These are phyloP conservation scores for Cottus gobio DNA, from an alignment of 2,113 vertebrate species.

Conservation along the genomic window DNA sequence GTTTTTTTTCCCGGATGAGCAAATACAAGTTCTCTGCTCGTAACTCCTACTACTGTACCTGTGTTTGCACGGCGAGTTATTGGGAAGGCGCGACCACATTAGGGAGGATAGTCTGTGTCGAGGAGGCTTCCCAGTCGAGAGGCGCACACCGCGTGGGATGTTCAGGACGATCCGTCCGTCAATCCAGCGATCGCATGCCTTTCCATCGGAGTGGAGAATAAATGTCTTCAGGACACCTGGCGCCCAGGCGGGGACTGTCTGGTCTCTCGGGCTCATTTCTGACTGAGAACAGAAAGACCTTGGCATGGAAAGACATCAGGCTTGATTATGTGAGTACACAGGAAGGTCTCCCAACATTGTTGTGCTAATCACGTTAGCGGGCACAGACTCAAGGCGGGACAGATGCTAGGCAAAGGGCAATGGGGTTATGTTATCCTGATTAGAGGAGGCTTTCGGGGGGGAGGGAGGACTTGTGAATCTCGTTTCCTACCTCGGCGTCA, in stretches of 20 bases:
- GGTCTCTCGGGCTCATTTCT: constrained; percentile 60
- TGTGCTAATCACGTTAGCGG: constrained; percentile 80
- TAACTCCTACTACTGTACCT: neutral
- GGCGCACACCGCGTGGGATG: constrained; percentile 36
- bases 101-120: neutral
- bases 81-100: neutral
- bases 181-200: constrained; percentile 47
- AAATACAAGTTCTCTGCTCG: constrained; percentile 1
- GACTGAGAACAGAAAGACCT: constrained; percentile 75
- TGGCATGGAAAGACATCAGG: constrained; percentile 73
- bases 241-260: constrained; percentile 63
- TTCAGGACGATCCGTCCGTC: constrained; percentile 44
- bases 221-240: constrained; percentile 66
- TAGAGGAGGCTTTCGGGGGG: constrained; percentile 57
- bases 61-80: neutral
- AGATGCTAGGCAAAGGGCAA: constrained; percentile 75
- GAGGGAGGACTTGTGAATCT: constrained; percentile 61
- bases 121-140: constrained; percentile 28
- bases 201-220: constrained; percentile 59
- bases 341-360: constrained; percentile 74
- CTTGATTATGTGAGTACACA: constrained; percentile 73
- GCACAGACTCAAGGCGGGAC: constrained; percentile 70
- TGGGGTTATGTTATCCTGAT: constrained; percentile 77
- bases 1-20: neutral
- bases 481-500: constrained; percentile 42